Base-by-base conservation (phyloP, 2,113 vertebrate species). In the Nothocercus nigrocapillus region DNA sequence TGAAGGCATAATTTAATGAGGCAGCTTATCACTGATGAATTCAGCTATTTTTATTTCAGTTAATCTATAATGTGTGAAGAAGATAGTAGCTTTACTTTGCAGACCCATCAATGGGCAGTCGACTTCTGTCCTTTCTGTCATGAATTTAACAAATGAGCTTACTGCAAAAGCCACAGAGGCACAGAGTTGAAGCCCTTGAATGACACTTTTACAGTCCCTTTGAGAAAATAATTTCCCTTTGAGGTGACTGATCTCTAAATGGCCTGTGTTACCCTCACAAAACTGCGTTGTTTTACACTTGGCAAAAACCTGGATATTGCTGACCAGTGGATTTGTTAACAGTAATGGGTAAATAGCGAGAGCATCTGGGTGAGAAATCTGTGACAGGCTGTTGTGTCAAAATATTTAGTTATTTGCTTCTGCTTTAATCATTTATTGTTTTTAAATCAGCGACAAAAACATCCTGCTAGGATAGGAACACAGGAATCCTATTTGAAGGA, bases 371-470 rank as follows among this genome's bases (percentile, higher is more conserved):
- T 86, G 74, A 95, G n/a, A 89, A 92, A 94, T 96, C 86, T 92
- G 83, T 82, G 66, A 76, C 34, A 42, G 66, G 38, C 66, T 93
- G 93, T 84, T 93, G 49, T 89, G 70, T 87, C 93, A 87, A 94
- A 96, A 95, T 67, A 96, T 95, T 87, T 56, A 90, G n/a, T 96
- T 96, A 73, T 90, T 70, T 90, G 67, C 53, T 87, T 38, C 66
- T 1, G 0, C 58, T 88, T 90, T 95, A 94, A 92, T 93, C 14
- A 2, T 62, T 58, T 85, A 81, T 5, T 95, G 82, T 90, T 90
- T 96, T 95, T 69, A 96, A 95, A 70, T 85, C 69, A 3, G 59
- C 79, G 78, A 89, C 84, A 89, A 95, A 96, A 95, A 92, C 88
- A 96, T 90, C 88, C 88, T 90, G 66, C 68, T 90, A 85, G 74